Evolutionary conservation across 1,140 invertebrate genomes (phyloP), one percentile per base, ranked within the genome.

Genomic region (Pseudomyrmex gracilis): DNA sequence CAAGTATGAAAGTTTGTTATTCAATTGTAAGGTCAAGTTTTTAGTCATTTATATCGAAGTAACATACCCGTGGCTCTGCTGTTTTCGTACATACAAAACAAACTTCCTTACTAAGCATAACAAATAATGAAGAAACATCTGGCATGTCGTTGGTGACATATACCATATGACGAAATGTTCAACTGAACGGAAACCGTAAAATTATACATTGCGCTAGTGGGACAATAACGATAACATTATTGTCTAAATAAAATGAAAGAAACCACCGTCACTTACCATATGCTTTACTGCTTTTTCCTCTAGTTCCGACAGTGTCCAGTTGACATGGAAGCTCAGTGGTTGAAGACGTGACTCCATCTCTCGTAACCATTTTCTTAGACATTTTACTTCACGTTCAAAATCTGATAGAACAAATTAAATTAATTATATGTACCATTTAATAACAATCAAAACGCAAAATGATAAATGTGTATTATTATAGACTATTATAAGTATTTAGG

Each of bases 321-420:
- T 94, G n/a, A 95, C 90, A 9, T 94, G 95, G 73, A 97, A 95
- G 89, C 96, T 95, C 22, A 97, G 92, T 53, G 96, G 96, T 78
- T 96, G 95, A 64, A 97, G 93, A 66, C 96, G 95, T 17, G 95
- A 95, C 91, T 97, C 96, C 94, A 96, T 95, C 83, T 95, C 95
- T 45, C 95, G 94, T 58, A 95, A 85, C 95, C 95, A 95, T 87
- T 95, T 95, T 73, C 95, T 93, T 60, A 98, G 93, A 90, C 96
- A 96, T 58, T 96, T 96, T 15, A 97, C 95, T 93, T 97, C 96
- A 84, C 96, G 96, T 43, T 96, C 95, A 17, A 97, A 95, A 92
- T 97, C 96, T 97, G 83, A 82, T 91, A 93, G 74, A 87, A 49
- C 3, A 22, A 61, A 77, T 70, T 51, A 17, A 85, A 77, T 70